Evolutionary conservation across 2,797 vertebrate genomes (phyloP).

Genomic region (Synaphobranchus kaupii): DNA sequence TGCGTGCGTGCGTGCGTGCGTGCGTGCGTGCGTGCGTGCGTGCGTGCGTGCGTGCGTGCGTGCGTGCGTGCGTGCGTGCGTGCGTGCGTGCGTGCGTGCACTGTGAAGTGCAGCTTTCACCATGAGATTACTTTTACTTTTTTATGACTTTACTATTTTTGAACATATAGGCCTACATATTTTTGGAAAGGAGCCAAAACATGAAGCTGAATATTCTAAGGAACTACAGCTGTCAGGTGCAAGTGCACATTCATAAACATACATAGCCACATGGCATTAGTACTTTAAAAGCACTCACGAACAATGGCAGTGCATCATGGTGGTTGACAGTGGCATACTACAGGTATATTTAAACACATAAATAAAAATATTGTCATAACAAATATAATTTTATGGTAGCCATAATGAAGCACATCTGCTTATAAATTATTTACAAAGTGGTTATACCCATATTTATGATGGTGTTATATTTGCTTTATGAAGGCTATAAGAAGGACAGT

Average conservation of each 20-base stretch:
- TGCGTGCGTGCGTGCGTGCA: neutral
- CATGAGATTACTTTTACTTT: neutral
- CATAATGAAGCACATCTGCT: neutral
- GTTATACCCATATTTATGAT: neutral
- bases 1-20: neutral
- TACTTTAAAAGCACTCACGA: neutral
- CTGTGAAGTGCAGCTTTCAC: neutral
- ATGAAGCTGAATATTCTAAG: too few relatives aligned
- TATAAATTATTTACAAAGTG: neutral
- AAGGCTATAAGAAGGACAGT: neutral
- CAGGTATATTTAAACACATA: neutral
- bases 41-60: neutral
- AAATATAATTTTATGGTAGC: neutral
- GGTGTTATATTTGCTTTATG: neutral
- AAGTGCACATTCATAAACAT: constrained; percentile 6
- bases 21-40: neutral
- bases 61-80: neutral
- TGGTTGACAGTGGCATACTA: neutral
- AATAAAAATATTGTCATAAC: neutral
- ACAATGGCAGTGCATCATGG: neutral
- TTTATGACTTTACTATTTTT: neutral
- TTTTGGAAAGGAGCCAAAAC: too few relatives aligned
- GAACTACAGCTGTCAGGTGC: neutral
- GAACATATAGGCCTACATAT: too few relatives aligned
- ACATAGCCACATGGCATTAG: neutral